phyloP scores from a whole-genome alignment of 2,113 vertebrate genomes.

The Leiothrix lutea region DNA sequence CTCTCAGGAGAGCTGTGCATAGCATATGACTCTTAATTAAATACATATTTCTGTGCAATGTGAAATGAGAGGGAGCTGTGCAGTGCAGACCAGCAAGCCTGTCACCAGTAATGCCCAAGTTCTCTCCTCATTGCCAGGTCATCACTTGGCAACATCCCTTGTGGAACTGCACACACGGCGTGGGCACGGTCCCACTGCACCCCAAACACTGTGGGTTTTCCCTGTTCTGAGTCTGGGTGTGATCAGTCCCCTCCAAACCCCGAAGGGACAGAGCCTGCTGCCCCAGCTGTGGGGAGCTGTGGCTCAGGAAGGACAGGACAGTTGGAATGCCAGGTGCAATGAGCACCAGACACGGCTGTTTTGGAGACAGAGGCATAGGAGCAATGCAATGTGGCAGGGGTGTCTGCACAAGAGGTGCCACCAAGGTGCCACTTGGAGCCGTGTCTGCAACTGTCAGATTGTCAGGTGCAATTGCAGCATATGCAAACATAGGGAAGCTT shows the following conservation, averaged over 20 bases:
- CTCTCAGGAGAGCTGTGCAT: background rate
- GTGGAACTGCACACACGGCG: accelerated
- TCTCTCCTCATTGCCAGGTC: background rate
- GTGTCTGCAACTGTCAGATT: background rate
- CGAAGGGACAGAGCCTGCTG: background rate
- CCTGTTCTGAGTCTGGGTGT: background rate
- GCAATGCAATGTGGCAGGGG: accelerated
- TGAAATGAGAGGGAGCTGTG: background rate
- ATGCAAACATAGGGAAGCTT: background rate
- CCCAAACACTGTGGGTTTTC: background rate
- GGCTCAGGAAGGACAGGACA: background rate
- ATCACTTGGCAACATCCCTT: background rate
- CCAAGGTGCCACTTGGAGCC: background rate
- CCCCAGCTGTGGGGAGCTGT: background rate
- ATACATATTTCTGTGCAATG: background rate
- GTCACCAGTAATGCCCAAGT: background rate
- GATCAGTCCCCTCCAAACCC: background rate
- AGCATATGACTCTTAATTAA: background rate
- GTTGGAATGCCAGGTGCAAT: background rate
- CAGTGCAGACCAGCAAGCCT: background rate
- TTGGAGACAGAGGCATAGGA: background rate
- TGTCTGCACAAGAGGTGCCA: background rate
- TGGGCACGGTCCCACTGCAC: background rate
- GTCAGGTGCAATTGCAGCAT: background rate
- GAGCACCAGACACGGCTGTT: accelerated